Percentiles rank a stretch among this genome's conserved stretches.
Conservation (phyloP, 2,113 vertebrate genomes). For the Chloropsis cyanopogon region DNA sequence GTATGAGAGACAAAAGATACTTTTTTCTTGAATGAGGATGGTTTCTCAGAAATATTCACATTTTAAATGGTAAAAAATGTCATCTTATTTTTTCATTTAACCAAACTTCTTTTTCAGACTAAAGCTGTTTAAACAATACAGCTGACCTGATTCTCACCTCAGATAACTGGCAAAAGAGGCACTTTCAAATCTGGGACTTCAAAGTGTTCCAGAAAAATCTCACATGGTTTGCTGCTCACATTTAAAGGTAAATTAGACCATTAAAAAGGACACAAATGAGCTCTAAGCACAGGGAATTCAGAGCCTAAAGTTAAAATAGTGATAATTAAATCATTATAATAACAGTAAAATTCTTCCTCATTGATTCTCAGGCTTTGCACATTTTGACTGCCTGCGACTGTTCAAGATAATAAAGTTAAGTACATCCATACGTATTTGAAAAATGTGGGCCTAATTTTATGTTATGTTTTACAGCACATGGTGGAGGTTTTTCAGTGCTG, state of each 20-base stretch:
- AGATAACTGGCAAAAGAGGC: slow-evolving; percentile 33
- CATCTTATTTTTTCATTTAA: not conserved
- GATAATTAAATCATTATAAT: not conserved
- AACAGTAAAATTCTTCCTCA: not conserved
- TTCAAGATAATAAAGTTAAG: not conserved
- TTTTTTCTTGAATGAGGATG: not conserved
- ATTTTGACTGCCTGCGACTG: not conserved
- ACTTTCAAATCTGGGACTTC: slow-evolving; percentile 28
- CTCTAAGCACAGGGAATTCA: not conserved
- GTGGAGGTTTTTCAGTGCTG: not conserved
- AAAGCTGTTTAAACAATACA: slow-evolving; percentile 49
- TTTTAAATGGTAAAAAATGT: slow-evolving; percentile 12
- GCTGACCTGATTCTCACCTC: slow-evolving; percentile 48
- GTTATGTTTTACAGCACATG: not conserved
- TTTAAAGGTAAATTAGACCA: not conserved
- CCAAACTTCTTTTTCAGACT: slow-evolving; percentile 14
- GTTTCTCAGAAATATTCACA: slow-evolving; percentile 11
- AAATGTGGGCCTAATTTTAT: not conserved
- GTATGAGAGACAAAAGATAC: not conserved
- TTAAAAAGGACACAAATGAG: not conserved
- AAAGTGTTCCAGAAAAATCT: slow-evolving; percentile 22
- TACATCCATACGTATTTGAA: not conserved
- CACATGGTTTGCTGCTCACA: not conserved
- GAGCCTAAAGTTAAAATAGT: not conserved
- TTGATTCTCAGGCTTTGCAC: not conserved